phyloP scores from a whole-genome alignment of 1,140 invertebrate species.

The Heliconius hewitsoni region DNA sequence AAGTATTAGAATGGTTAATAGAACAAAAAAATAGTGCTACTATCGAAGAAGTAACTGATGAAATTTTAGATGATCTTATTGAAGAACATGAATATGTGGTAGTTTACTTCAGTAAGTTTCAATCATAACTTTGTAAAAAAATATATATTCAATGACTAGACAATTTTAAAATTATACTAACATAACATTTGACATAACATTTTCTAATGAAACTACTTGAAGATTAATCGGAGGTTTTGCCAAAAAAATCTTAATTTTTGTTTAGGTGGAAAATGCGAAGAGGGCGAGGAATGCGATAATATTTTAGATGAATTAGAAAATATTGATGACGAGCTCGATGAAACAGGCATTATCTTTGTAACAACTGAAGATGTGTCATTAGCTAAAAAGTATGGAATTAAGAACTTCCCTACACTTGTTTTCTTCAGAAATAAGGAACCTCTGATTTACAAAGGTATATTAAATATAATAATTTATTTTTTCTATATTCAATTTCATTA shows the following conservation, averaged over 20 bases:
- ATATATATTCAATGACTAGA: too few relatives aligned
- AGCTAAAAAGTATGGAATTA: conserved; percentile 93
- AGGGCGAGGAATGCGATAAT: conserved; percentile 91
- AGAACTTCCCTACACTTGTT: conserved; percentile 91
- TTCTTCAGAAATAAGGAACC: conserved; percentile 96
- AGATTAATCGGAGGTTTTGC: too few relatives aligned
- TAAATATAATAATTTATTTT: neutral
- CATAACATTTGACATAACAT: too few relatives aligned
- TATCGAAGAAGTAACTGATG: conserved; percentile 97
- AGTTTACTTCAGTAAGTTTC: conserved; percentile 92
- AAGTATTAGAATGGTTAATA: conserved; percentile 94
- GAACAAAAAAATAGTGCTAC: conserved; percentile 95
- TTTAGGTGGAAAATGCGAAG: conserved; percentile 91
- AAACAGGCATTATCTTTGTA: conserved; percentile 96
- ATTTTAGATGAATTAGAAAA: conserved; percentile 94
- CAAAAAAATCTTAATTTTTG: conserved; percentile 22
- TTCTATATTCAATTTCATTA: neutral
- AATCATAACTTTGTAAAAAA: neutral
- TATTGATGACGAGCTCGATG: conserved; percentile 96
- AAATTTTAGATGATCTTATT: conserved; percentile 93
- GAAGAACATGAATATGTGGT: conserved; percentile 96
- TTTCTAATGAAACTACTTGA: too few relatives aligned
- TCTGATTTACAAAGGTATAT: conserved; percentile 85
- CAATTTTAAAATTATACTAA: too few relatives aligned
- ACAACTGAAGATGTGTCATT: conserved; percentile 92